Conservation (phyloP, 1,140 invertebrate species). For the Dinoponera quadriceps region DNA sequence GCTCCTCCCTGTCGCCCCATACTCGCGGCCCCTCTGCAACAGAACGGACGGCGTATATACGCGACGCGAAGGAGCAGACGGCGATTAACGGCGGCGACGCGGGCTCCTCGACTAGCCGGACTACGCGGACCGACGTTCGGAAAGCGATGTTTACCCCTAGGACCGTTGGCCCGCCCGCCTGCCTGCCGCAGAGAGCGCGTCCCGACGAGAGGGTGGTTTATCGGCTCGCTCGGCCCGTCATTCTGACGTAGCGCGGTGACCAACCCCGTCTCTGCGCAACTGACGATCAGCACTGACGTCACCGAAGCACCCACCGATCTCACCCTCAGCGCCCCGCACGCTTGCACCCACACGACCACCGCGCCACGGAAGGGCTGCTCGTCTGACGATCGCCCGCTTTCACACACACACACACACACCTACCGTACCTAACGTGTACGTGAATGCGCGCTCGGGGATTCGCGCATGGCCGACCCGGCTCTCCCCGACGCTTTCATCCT, state of each 20-base stretch:
- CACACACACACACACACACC: too few relatives aligned
- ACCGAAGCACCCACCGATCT: conserved; percentile 59
- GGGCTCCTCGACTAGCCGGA: too few relatives aligned
- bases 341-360: not conserved
- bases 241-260: conserved; percentile 74
- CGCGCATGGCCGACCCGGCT: conserved; percentile 34
- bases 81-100: too few relatives aligned
- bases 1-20: conserved; percentile 33
- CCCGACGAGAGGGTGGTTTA: conserved; percentile 68
- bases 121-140: conserved; percentile 53
- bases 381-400: not conserved
- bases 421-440: too few relatives aligned
- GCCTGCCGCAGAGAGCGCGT: conserved; percentile 47
- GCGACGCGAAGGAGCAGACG: too few relatives aligned
- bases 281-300: conserved; percentile 74
- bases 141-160: conserved; percentile 70
- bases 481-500: conserved; percentile 8
- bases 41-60: conserved; percentile 12
- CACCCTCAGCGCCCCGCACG: conserved; percentile 28
- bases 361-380: not conserved
- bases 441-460: conserved; percentile 32
- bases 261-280: conserved; percentile 70
- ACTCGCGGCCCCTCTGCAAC: conserved; percentile 38
- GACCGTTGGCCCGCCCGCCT: conserved; percentile 70
- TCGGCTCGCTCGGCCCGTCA: conserved; percentile 68